Percentiles rank a stretch among this genome's conserved stretches.
phyloP scores from a whole-genome alignment of 1,140 invertebrate genomes.

The Drosophila athabasca region DNA sequence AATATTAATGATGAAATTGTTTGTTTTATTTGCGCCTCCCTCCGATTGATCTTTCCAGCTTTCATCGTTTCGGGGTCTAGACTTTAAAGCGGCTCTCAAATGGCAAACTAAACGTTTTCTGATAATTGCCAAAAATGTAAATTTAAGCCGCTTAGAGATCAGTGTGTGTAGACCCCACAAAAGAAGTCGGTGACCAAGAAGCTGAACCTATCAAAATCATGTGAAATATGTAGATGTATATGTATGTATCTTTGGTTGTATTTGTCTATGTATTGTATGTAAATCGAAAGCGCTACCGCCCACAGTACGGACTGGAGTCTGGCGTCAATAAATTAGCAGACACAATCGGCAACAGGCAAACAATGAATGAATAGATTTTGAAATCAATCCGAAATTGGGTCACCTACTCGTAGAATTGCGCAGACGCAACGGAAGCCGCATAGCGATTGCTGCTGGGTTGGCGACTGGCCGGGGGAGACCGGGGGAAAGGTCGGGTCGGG shows the following conservation, averaged over 20 bases:
- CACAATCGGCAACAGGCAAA: slow-evolving; percentile 27
- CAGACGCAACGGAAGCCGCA: slow-evolving; percentile 55
- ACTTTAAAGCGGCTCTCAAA: slow-evolving; percentile 30
- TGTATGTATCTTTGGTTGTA: slow-evolving; percentile 8
- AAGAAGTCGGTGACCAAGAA: slow-evolving; percentile 37
- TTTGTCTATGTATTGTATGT: slow-evolving; percentile 29
- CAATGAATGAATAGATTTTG: slow-evolving; percentile 52
- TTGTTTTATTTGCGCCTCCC: slow-evolving; percentile 3
- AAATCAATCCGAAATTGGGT: slow-evolving; percentile 62
- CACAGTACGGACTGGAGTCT: slow-evolving; percentile 30
- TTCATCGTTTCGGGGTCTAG: background rate
- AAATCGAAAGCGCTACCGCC: slow-evolving; percentile 39
- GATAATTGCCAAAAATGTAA: slow-evolving; percentile 58
- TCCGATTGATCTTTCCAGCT: slow-evolving; percentile 46
- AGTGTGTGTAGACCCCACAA: slow-evolving; percentile 21
- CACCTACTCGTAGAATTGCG: slow-evolving; percentile 64
- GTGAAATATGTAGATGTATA: slow-evolving; percentile 16
- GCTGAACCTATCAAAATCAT: slow-evolving; percentile 34
- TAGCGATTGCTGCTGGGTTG: slow-evolving; percentile 14
- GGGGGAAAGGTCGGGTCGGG: background rate
- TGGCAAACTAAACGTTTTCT: slow-evolving; percentile 48
- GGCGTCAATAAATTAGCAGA: slow-evolving; percentile 56
- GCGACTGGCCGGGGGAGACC: too few species aligned
- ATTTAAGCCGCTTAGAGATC: slow-evolving; percentile 60
- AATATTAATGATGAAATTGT: slow-evolving; percentile 30